Evolutionary conservation across 35 echinoderm and acorn worm species (phyloP).

Genomic region (Lytechinus variegatus): DNA sequence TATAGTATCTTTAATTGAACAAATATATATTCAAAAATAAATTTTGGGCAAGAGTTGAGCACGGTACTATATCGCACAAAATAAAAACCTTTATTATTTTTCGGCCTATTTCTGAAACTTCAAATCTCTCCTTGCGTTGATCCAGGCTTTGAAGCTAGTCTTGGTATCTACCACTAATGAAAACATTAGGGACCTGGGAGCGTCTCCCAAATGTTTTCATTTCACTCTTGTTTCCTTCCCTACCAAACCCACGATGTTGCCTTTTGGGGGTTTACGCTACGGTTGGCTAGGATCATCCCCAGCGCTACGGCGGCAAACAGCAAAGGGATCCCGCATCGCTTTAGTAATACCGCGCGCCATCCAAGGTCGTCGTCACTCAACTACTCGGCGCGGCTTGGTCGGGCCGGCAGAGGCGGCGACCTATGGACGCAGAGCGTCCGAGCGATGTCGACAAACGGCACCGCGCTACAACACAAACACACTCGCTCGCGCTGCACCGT

Average conservation of each 20-base stretch:
- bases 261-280: background rate
- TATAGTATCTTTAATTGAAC: no score
- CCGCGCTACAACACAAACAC: background rate
- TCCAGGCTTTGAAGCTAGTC: background rate
- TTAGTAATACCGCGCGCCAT: background rate
- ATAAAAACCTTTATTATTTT: background rate
- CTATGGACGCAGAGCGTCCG: slow-evolving; percentile 36
- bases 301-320: background rate
- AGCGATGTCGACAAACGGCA: background rate
- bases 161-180: background rate
- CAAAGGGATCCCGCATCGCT: slow-evolving; percentile 40
- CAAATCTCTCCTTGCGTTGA: background rate
- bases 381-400: background rate
- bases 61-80: background rate
- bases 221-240: background rate
- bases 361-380: slow-evolving; percentile 42
- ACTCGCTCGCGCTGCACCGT: background rate
- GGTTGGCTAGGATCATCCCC: background rate
- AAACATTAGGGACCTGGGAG: background rate
- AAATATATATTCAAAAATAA: no score
- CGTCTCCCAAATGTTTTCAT: background rate
- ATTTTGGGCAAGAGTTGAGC: background rate
- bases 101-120: background rate
- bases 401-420: background rate
- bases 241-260: background rate